phyloP scores from a whole-genome alignment of 2,797 vertebrate genomes.

The Cyclopterus lumpus region DNA sequence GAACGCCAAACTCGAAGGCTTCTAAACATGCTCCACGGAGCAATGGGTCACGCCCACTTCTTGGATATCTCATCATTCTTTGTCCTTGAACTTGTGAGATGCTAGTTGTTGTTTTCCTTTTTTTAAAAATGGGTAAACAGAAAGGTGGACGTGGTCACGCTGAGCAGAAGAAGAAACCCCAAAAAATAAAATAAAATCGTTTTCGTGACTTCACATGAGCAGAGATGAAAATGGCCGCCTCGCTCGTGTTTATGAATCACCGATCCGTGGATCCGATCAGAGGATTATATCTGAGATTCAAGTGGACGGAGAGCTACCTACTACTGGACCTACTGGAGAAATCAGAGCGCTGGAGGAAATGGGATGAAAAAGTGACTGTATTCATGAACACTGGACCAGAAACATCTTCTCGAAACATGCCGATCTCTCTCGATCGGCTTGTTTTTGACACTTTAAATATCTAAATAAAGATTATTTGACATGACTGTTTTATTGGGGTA shows the following conservation, averaged over 20 bases:
- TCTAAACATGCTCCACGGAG: background rate
- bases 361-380: slow-evolving; percentile 50
- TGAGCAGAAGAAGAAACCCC: too few species aligned
- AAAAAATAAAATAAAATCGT: too few species aligned
- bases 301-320: slow-evolving; percentile 68
- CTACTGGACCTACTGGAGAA: too few species aligned
- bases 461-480: too few species aligned
- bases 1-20: background rate
- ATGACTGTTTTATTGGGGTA: too few species aligned
- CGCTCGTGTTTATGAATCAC: slow-evolving; percentile 66
- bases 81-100: background rate
- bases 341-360: slow-evolving; percentile 51
- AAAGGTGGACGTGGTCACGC: background rate
- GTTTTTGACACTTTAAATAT: slow-evolving; percentile 1
- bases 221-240: slow-evolving; percentile 53
- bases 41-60: background rate
- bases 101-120: background rate
- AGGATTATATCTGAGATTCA: slow-evolving; percentile 69
- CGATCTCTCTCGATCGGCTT: background rate
- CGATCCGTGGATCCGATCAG: slow-evolving; percentile 72
- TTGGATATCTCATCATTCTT: background rate
- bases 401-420: background rate
- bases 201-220: slow-evolving; percentile 19
- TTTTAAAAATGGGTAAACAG: slow-evolving; percentile 5
- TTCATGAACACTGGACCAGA: slow-evolving; percentile 43